phyloP scores from a whole-genome alignment of 2,113 vertebrate genomes.

The Columbina picui region DNA sequence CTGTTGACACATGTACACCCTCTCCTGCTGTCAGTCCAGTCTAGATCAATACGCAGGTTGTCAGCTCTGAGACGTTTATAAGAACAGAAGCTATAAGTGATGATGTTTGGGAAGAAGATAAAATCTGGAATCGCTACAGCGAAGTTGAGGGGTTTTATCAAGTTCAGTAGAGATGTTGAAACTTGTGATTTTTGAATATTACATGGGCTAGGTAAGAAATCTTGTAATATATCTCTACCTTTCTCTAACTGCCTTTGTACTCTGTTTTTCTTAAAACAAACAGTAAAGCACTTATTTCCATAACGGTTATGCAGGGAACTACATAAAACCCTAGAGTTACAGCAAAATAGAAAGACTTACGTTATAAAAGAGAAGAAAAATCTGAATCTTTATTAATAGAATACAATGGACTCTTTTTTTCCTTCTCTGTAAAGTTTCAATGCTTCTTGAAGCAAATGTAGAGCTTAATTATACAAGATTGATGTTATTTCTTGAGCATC shows the following conservation, averaged over 20 bases:
- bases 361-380: neutral
- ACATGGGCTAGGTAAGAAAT: neutral
- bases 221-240: neutral
- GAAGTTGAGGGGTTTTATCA: neutral
- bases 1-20: fast-evolving
- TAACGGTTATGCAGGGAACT: neutral
- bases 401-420: neutral
- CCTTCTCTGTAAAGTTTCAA: neutral
- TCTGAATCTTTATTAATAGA: neutral
- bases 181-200: neutral
- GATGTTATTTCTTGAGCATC: neutral
- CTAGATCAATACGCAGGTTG: neutral
- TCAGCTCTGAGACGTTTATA: neutral
- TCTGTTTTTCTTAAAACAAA: neutral
- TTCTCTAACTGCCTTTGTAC: neutral
- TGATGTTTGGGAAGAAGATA: neutral
- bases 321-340: neutral
- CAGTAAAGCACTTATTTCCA: neutral
- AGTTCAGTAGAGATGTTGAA: neutral
- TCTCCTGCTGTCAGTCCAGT: neutral
- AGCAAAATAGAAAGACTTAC: neutral
- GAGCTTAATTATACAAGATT: neutral
- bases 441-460: neutral
- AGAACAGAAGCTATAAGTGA: neutral
- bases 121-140: neutral